Evolutionary conservation across 2,113 vertebrate genomes (phyloP).

Genomic region (Alligator sinensis): DNA sequence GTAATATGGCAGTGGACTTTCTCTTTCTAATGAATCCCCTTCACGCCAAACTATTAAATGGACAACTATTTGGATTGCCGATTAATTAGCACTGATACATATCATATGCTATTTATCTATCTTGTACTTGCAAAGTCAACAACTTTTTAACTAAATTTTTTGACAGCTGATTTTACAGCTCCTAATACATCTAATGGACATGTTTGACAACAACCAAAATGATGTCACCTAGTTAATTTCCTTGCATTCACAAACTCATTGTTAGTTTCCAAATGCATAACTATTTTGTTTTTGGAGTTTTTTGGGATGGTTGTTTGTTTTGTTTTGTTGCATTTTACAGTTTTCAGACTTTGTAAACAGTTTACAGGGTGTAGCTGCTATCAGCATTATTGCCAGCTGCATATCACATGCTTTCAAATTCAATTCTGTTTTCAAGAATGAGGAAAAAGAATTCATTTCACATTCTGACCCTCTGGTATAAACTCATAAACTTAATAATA

Average conservation of each 20-base stretch:
- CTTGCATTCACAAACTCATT: background rate
- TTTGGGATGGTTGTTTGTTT: background rate
- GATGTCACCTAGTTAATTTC: background rate
- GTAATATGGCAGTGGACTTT: background rate
- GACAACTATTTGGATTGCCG: background rate
- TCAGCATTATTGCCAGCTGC: background rate
- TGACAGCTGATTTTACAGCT: background rate
- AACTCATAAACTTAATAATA: background rate
- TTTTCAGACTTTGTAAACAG: background rate
- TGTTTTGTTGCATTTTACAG: background rate
- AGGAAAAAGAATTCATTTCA: background rate
- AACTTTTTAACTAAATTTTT: background rate
- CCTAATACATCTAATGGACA: background rate
- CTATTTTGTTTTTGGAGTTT: background rate
- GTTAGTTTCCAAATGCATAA: background rate
- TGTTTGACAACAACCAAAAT: background rate
- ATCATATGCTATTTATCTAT: background rate
- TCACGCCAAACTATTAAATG: background rate
- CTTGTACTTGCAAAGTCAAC: background rate
- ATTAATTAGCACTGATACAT: background rate
- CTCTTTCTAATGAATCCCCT: background rate
- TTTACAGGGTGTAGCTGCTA: background rate
- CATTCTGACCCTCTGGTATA: background rate
- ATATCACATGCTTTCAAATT: background rate
- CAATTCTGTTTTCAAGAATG: constrained; percentile 17